Percentiles rank a stretch among this genome's conserved stretches.
These are phyloP conservation scores for Chrysolina americana DNA, from an alignment of 2,888 invertebrate species.

Conservation along the genomic window DNA sequence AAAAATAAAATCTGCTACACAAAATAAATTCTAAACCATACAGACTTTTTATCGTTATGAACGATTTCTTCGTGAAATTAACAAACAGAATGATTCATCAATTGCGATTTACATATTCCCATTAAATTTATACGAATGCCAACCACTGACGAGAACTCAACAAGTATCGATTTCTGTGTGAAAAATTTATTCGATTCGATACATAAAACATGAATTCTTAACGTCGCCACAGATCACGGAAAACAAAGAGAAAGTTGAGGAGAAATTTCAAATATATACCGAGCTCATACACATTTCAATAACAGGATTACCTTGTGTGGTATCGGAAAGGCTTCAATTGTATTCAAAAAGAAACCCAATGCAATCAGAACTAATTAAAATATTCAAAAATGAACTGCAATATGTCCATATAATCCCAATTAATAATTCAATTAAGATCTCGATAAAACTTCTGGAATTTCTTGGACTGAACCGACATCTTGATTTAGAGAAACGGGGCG, in stretches of 20 bases:
- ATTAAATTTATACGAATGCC: background rate
- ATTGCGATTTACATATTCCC: constrained; percentile 10
- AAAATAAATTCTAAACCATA: background rate
- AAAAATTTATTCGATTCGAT: constrained; percentile 19
- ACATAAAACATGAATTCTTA: constrained; percentile 16
- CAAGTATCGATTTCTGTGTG: constrained; percentile 21
- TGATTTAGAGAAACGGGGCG: background rate
- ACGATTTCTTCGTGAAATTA: constrained; percentile 13
- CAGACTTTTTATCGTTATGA: constrained; percentile 7
- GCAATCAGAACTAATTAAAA: constrained; percentile 33
- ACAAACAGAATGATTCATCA: constrained; percentile 18
- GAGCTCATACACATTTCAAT: constrained; percentile 18
- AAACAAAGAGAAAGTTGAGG: constrained; percentile 28
- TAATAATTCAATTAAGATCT: background rate
- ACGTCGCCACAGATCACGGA: constrained; percentile 5
- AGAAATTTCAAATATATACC: background rate
- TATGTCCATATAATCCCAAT: background rate
- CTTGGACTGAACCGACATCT: background rate
- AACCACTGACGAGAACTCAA: constrained; percentile 2
- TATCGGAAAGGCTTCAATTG: constrained; percentile 19
- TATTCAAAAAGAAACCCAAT: constrained; percentile 20
- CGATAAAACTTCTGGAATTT: background rate
- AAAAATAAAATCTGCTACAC: constrained; percentile 26
- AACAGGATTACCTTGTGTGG: constrained; percentile 26
- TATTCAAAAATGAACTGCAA: constrained; percentile 12